phyloP scores from a whole-genome alignment of 2,797 vertebrate species.

The Trachurus trachurus region DNA sequence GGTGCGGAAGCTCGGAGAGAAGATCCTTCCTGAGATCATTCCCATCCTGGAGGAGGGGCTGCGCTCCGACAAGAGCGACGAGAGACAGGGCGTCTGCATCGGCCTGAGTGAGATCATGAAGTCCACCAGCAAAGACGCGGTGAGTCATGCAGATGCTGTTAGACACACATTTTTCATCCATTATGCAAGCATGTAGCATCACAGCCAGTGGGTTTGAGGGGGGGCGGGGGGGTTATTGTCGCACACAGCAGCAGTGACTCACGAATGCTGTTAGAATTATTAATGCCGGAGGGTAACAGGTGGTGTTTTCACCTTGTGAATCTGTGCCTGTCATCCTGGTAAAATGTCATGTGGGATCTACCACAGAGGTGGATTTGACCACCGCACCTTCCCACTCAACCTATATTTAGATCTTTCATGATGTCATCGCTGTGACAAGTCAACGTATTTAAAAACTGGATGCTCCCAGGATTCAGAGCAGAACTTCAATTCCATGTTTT shows the following conservation, averaged over 20 bases:
- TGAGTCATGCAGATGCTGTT: constrained; percentile 68
- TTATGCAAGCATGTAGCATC: background rate
- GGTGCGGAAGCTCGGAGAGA: constrained; percentile 97
- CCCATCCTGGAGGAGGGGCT: constrained; percentile 97
- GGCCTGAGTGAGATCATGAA: constrained; percentile 99
- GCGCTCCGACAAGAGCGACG: constrained; percentile 95
- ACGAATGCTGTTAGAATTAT: background rate
- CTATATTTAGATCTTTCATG: no score
- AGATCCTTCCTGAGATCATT: constrained; percentile 99
- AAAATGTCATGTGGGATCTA: no score
- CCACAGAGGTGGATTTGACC: no score
- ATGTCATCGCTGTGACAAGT: no score
- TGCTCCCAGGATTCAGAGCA: background rate
- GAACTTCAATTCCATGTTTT: no score
- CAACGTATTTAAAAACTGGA: background rate
- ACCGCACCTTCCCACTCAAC: no score
- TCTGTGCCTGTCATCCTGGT: no score
- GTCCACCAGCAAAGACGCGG: constrained; percentile 97
- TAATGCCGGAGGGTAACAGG: no score
- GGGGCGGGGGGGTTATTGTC: background rate
- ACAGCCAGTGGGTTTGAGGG: background rate
- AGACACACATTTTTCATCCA: background rate
- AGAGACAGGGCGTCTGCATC: constrained; percentile 98
- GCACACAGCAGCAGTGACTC: background rate
- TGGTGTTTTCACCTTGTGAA: no score